A percentile compares a stretch with the other conserved stretches of the same genome.
These are phyloP conservation scores for Chrysogorgia sp. DNA, from an alignment of 92 coral and sea anemone species.

Conservation along the genomic window DNA sequence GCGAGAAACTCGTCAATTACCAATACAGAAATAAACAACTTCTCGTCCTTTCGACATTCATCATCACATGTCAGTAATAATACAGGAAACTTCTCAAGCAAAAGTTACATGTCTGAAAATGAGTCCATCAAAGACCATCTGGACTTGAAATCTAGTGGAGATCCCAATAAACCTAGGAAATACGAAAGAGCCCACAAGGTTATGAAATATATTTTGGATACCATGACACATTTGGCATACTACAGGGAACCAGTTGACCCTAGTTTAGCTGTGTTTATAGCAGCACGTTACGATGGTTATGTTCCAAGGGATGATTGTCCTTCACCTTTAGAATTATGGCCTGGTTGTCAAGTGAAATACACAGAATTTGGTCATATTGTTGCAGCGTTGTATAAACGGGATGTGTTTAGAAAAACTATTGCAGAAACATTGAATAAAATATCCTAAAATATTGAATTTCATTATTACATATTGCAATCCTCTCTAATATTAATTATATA, in stretches of 20 bases:
- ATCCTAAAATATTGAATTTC: background rate
- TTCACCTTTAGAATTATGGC: slow-evolving; percentile 77
- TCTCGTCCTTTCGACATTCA: slow-evolving; percentile 17
- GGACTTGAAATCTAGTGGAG: slow-evolving; percentile 6
- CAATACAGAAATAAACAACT: background rate
- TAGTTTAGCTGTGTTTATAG: slow-evolving; percentile 75
- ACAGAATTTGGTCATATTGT: slow-evolving; percentile 78
- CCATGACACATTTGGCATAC: slow-evolving; percentile 84
- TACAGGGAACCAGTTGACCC: slow-evolving; percentile 79
- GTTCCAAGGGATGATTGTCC: slow-evolving; percentile 75
- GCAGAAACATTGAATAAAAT: slow-evolving; percentile 61
- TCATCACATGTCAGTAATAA: slow-evolving; percentile 21
- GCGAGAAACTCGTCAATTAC: slow-evolving; percentile 31
- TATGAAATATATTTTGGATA: slow-evolving; percentile 85
- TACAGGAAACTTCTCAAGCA: slow-evolving; percentile 15
- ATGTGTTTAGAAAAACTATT: slow-evolving; percentile 77
- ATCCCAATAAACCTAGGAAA: background rate
- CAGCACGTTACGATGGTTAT: slow-evolving; percentile 86
- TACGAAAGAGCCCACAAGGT: slow-evolving; percentile 62
- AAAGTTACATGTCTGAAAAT: slow-evolving; percentile 1
- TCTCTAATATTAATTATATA: no score
- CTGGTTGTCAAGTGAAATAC: slow-evolving; percentile 76
- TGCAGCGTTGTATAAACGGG: slow-evolving; percentile 68
- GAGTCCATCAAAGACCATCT: slow-evolving; percentile 61
- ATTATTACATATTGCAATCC: no score